Evolutionary conservation across 2,888 invertebrate genomes (phyloP), one percentile per base, ranked within the genome.

Genomic region (Erebia epiphron): DNA sequence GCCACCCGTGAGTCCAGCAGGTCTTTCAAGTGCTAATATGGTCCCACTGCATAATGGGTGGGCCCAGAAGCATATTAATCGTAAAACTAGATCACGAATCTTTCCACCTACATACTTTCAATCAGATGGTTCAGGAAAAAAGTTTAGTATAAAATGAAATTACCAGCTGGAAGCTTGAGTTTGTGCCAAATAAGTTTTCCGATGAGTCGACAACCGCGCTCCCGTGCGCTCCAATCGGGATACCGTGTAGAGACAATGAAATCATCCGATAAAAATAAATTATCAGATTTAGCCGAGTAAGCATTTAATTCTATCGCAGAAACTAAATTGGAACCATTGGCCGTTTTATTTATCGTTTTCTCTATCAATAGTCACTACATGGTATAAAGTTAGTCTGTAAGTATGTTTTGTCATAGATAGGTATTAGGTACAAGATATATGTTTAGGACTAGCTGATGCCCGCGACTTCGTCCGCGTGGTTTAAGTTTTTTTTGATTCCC

Each of bases 231-330:
- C 11, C 11, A 56, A 61, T 70, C 50, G 70, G 72, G 61, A 41
- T 60, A 26, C 64, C 72, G 70, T 69, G 67, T 68, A 73, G 72
- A 70, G 67, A 73, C 70, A 72, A 72, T 70, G 67, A 68, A 68
- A 72, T 67, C 67, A 68, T 72, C 70, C 60, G 70, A 72, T 72
- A 70, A 72, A 69, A 72, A 73, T 73, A 64, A 67, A 70, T 73
- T 73, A 70, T 73, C 58, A 65, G 72, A 65, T 67, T 65, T 67
- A 54, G 16, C 72, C 41, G 7, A 14, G 13, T 13, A 57, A 57
- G 21, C 26, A 4, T 57, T 57, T 57, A 57, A 57, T 57, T 10
- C 4, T 18, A 26, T 57, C 26, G 1, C 26, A 21, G 13, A 26
- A 57, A 57, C 56, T 57, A 57, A 26, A 57, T 26, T 57, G 56